These are phyloP conservation scores for Ceratosolen fusciceps DNA, from an alignment of 1,140 invertebrate species.

Conservation along the genomic window DNA sequence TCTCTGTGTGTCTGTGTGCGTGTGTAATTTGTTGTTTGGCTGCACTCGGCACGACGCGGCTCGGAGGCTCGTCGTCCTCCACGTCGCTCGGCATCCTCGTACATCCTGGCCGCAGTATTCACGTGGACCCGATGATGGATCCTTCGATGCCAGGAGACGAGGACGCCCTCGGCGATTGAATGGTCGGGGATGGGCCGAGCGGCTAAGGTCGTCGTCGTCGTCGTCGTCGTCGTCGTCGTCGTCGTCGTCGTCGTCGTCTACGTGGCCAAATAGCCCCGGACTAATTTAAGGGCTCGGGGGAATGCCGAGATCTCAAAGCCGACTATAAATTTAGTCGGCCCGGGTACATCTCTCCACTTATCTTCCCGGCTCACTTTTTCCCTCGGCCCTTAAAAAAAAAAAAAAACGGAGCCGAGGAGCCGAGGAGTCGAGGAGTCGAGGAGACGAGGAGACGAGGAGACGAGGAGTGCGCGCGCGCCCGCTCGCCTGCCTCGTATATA, in stretches of 20 bases:
- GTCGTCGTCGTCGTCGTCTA: too few species aligned
- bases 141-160: not conserved
- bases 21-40: conserved; percentile 5
- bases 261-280: not conserved
- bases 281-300: conserved; percentile 11
- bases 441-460: too few species aligned
- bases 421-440: too few species aligned
- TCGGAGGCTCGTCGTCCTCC: too few species aligned
- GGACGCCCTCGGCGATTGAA: not conserved
- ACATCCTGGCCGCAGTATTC: not conserved
- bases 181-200: not conserved
- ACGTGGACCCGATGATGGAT: too few species aligned
- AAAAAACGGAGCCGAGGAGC: conserved; percentile 25
- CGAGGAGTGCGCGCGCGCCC: too few species aligned
- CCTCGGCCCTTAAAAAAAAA: conserved; percentile 26
- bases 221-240: too few species aligned
- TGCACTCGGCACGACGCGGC: not conserved
- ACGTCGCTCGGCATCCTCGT: not conserved
- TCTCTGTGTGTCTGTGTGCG: too few species aligned
- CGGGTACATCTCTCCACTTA: not conserved
- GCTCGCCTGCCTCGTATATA: conserved; percentile 39
- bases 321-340: conserved; percentile 4
- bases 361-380: not conserved
- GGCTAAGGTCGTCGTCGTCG: too few species aligned
- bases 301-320: not conserved